These are phyloP conservation scores for Mallotus villosus DNA, from an alignment of 2,797 vertebrate genomes.

Conservation along the genomic window DNA sequence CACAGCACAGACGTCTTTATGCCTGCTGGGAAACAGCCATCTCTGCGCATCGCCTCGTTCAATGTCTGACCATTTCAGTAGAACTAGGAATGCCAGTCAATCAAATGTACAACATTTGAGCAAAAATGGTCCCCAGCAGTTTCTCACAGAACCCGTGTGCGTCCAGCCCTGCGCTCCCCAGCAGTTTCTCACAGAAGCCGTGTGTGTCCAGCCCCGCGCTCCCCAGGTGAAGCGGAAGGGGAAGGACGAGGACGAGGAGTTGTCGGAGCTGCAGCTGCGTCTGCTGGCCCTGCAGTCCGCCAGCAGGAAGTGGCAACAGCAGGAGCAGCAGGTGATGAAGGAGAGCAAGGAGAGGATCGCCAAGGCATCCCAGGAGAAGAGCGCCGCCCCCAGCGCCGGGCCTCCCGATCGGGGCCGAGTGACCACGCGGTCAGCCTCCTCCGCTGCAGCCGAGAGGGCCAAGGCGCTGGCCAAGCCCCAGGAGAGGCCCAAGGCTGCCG, in stretches of 20 bases:
- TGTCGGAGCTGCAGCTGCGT: slow-evolving; percentile 94
- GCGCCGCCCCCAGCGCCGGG: slow-evolving; percentile 23
- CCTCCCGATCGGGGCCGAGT: slow-evolving; percentile 43
- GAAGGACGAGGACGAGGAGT: slow-evolving; percentile 90
- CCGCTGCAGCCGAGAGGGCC: slow-evolving; percentile 35
- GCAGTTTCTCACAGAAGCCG: too few species aligned
- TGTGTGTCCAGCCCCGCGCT: not conserved
- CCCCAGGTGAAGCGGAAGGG: slow-evolving; percentile 50
- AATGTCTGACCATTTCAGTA: not conserved
- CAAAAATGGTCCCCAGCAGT: not conserved
- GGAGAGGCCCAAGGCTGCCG: slow-evolving; percentile 74
- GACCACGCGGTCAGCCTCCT: slow-evolving; percentile 56
- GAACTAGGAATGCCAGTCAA: not conserved
- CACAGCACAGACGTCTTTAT: not conserved
- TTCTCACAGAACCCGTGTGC: too few species aligned
- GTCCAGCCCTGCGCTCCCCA: too few species aligned
- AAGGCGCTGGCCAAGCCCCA: slow-evolving; percentile 50
- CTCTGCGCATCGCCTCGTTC: not conserved
- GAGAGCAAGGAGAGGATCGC: slow-evolving; percentile 92
- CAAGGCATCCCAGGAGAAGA: slow-evolving; percentile 77
- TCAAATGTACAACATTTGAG: too few species aligned
- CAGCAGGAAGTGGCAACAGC: slow-evolving; percentile 98
- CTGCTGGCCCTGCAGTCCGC: slow-evolving; percentile 96
- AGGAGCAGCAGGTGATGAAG: slow-evolving; percentile 96
- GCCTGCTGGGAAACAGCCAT: not conserved